Base-by-base conservation (phyloP, 2,797 vertebrate species). In the Microchirus variegatus region DNA sequence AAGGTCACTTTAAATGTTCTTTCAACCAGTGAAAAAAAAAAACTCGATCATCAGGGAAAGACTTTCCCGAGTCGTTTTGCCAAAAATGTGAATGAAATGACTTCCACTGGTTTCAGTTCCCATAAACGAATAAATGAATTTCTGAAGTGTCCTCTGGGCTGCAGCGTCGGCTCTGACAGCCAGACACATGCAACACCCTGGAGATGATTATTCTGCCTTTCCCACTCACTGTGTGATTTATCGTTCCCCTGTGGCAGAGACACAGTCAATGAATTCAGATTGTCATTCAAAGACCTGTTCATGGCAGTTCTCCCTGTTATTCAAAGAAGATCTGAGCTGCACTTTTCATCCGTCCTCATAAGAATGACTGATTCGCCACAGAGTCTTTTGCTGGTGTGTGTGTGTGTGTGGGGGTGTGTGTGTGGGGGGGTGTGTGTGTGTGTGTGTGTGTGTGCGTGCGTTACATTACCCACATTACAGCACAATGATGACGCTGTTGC, bases 191-290 rank as follows among this genome's bases (percentile, higher is more conserved):
- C 46, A 53, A 54, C 65, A 81, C 45, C 42, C 37, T 18, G 51
- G 42, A 63, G 62, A 60, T 36, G 22, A 70, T 70, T 54, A 46
- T 31, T 49, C 59, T 61, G 55, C 58, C 57, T 70, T 78, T 70
- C 53, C 44, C 64, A n/a, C 70, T 75, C 53, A 7, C n/a, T 12
- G 5, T 51, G 53, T 67, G 64, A 86, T 83, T 72, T 52, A 75
- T 78, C 37, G 10, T 54, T 57, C 59, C 40, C 47, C 7, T n/a
- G 47, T 69, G 52, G 67, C 63, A 69, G 55, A 63, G 55, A 63
- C 47, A 66, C 26, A 0, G 36, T 37, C 15, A 64, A 53, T 37
- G 61, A 75, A 83, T 76, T 76, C 59, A 59, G 9, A n/a, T n/a
- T n/a, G n/a, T n/a, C n/a, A n/a, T n/a, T n/a, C 15, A 19, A 55